Conservation (phyloP, 2,888 invertebrate species). For the Halictus quadricinctus region DNA sequence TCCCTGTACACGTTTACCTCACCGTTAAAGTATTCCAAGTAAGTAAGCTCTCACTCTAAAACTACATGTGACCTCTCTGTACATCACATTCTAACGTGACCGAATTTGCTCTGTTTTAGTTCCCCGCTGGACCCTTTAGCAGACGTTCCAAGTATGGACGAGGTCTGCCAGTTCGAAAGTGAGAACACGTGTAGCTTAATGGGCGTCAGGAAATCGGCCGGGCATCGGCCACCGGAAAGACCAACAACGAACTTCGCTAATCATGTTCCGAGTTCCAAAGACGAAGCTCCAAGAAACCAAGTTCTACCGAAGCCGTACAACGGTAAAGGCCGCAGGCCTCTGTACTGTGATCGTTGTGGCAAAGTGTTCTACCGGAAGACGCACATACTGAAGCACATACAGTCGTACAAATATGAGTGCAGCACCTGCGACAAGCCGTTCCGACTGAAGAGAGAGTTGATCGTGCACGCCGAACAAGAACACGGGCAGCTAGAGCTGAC, state of each 20-base stretch:
- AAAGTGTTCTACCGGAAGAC: slow-evolving; percentile 72
- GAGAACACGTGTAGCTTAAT: slow-evolving; percentile 74
- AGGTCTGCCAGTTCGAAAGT: slow-evolving; percentile 53
- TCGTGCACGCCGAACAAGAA: slow-evolving; percentile 71
- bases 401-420: slow-evolving; percentile 78
- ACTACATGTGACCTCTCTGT: background rate
- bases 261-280: background rate
- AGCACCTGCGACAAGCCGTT: slow-evolving; percentile 73
- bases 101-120: slow-evolving; percentile 56
- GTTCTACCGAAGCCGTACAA: slow-evolving; percentile 60
- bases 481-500: slow-evolving; percentile 67
- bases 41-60: slow-evolving; percentile 38
- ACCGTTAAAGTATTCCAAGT: slow-evolving; percentile 50
- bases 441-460: slow-evolving; percentile 72
- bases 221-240: slow-evolving; percentile 66
- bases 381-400: slow-evolving; percentile 74
- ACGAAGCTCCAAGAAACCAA: background rate
- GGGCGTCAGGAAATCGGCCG: slow-evolving; percentile 49
- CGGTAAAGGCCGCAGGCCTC: slow-evolving; percentile 66
- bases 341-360: slow-evolving; percentile 71
- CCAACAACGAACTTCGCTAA: slow-evolving; percentile 62
- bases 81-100: slow-evolving; percentile 35
- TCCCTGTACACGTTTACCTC: background rate
- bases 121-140: slow-evolving; percentile 48
- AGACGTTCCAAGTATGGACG: slow-evolving; percentile 40